Evolutionary conservation across 2,888 invertebrate genomes (phyloP).

Genomic region (Drosophila ochracea): DNA sequence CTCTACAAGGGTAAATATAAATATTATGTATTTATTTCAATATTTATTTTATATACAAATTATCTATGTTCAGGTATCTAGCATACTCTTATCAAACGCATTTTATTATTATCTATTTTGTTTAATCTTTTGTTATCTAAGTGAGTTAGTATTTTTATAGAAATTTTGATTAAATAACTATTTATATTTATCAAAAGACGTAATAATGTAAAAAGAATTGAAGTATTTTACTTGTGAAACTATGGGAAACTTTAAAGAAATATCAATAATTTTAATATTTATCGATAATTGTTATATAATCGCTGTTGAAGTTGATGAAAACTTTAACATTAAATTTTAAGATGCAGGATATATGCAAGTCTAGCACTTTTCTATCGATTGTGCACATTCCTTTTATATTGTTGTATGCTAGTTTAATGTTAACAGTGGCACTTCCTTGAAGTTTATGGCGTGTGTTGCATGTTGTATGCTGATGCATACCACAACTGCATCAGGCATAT

Average conservation of each 20-base stretch:
- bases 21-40: background rate
- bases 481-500: constrained; percentile 63
- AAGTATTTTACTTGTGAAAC: background rate
- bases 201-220: background rate
- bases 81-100: background rate
- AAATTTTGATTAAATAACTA: background rate
- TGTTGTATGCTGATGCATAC: constrained; percentile 58
- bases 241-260: background rate
- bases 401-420: constrained; percentile 23
- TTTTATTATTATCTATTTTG: background rate
- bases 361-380: background rate
- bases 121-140: background rate
- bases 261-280: background rate
- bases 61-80: background rate
- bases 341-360: constrained; percentile 18
- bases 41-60: background rate
- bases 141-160: background rate
- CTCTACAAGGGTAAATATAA: background rate
- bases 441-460: constrained; percentile 70
- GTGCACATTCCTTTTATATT: constrained; percentile 12
- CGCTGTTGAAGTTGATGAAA: background rate
- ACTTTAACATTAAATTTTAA: background rate
- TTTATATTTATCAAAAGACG: background rate
- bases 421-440: constrained; percentile 68
- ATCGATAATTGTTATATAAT: background rate